Evolutionary conservation across 2,888 invertebrate genomes (phyloP), one percentile per base, ranked within the genome.

Genomic region (Eumacrocentrus americanus): DNA sequence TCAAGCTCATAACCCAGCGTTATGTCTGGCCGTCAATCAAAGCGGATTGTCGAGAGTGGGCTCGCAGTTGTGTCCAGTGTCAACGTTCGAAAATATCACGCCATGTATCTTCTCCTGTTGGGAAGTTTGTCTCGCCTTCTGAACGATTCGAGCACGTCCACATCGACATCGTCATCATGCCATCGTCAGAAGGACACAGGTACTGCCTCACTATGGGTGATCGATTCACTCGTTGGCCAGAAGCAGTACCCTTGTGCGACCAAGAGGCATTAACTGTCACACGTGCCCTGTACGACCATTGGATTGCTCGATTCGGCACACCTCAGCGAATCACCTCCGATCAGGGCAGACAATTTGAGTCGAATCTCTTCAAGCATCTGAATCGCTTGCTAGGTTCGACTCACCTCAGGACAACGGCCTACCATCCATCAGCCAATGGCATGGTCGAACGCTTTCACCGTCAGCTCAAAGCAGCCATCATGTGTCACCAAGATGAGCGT

Each of bases 11-110:
- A 0, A 48, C 73, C 0, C 42, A 75, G 22, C 67, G 77, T 0
- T 81, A 70, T 42, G 74, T 81, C 0, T 81, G 81, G 81, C 79
- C 78, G 0, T 67, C 68, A 6, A 34, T 67, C 67, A 70, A 74
- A 0, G 63, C 60, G 5, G 78, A 82, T 50, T 74, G 72, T 51
- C 52, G 70, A 0, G 40, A 62, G 0, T 81, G 78, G 51, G 55
- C 51, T 1, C n/a, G n/a, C 12, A 12, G 12, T 9, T 60, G 62
- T 29, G 11, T 42, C 11, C 12, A 37, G 6, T 61, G 51, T 55
- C 60, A 44, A 37, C 18, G 23, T 25, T 51, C 50, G 47, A 56
- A 62, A 51, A 60, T 64, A 54, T 54, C 58, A 59, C 58, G 37
- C 42, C 58, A 57, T 55, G 25, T 38, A 29, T 25, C 50, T 12